Evolutionary conservation across 2,113 vertebrate genomes (phyloP), one percentile per base, ranked within the genome.

Genomic region (Psophia crepitans): DNA sequence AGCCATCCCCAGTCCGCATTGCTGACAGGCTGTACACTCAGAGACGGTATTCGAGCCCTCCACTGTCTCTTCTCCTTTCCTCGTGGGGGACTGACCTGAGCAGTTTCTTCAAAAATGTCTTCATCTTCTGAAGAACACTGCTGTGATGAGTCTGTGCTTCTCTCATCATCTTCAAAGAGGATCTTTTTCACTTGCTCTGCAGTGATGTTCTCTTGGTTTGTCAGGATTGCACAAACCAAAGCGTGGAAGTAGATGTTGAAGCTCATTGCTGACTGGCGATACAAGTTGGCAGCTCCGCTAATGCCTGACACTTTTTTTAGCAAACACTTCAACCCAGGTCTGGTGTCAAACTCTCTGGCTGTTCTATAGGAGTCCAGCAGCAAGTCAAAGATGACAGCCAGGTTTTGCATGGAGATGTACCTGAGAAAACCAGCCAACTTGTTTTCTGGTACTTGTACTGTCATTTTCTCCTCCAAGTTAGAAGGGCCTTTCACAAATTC

Each of bases 241-340:
- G 99, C 99, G 88, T 99, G 98, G 96, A 99, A 99, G 89, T 99
- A 99, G 35, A 99, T 99, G 97, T 99, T 99, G 93, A 99, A 99
- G 93, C 99, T 99, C 99, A 99, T 99, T 61, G 99, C 99, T 0
- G 99, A 99, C 96, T 99, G 99, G 32, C 99, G 99, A 96, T 99
- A 99, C 22, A 99, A 98, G 89, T 99, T 99, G 73, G 99, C 99
- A 1, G 99, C 99, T 19, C 99, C 99, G 2, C 99, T 98, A 46
- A 99, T 99, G 18, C 99, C 99, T 0, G 99, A 99, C 94, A 99
- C 99, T 89, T 99, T 99, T 98, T 99, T 99, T 74, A 99, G 98
- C 87, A 99, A 98, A 94, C 99, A 99, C 97, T 99, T 99, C 60
- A 99, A 93, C 9, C 99, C 99, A 0, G 99, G 99, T 61, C 99